Evolutionary conservation across 2,888 invertebrate species (phyloP), one percentile per base, ranked within the genome.

Genomic region (Lysandra coridon): DNA sequence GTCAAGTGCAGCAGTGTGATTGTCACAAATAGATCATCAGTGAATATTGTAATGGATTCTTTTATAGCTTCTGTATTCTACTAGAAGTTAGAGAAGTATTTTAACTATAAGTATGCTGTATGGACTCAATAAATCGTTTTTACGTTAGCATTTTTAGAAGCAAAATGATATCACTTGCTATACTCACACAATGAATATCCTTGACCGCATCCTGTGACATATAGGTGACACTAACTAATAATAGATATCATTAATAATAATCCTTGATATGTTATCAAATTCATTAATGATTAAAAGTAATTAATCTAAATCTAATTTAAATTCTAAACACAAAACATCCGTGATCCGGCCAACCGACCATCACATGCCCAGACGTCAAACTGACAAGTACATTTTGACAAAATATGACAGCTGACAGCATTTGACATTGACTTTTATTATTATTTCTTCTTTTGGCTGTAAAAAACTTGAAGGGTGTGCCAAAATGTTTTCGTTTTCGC

Each of bases 101-200:
- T 33, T 1, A 23, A 44, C 74, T 40, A 23, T 49, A 44, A 3
- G 0, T 4, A 23, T 14, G 44, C 10, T 4, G 74, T 3, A 23
- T 23, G 7, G n/a, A 3, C 49, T 49, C 12, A 6, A 49, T 75
- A 44, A 49, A 30, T 14, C 23, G 33, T 76, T 44, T 44, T 44
- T 44, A 49, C 33, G 57, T 53, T 76, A 57, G 53, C 53, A 76
- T 53, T 53, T 76, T 49, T 53, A 14, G 1, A 49, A 12, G n/a
- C 6, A 57, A 49, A 76, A 53, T 57, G 33, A 76, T 49, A 76
- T 53, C 69, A 69, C 30, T 12, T 12, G 3, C 1, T 1, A 37
- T 49, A 82, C 84, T 83, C 78, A 85, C 84, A 83, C 81, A 78
- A 85, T 83, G 40, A 83, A 78, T 53, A 83, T 76, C 69, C 80